Evolutionary conservation across 2,888 invertebrate species (phyloP).

Genomic region (Monoplex corrugatus): DNA sequence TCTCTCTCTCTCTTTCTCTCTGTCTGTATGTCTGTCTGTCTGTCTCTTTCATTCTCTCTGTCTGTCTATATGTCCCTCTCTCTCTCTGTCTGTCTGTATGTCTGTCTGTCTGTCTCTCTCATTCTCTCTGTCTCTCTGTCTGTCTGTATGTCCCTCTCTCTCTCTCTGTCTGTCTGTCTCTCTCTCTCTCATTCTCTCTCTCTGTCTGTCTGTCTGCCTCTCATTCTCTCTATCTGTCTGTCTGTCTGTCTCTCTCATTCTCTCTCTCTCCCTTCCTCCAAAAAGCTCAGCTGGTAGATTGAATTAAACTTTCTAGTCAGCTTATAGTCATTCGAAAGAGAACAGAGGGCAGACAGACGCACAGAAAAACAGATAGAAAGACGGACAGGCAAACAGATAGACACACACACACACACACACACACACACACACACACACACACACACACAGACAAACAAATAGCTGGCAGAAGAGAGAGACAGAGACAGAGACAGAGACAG

Average conservation of each 20-base stretch:
- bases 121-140: neutral
- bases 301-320: no score
- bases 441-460: neutral
- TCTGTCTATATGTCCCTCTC: neutral
- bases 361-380: conserved; percentile 15
- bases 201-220: neutral
- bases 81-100: neutral
- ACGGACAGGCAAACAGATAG: neutral
- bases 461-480: no score
- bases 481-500: no score
- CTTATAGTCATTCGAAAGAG: neutral
- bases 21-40: neutral
- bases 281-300: no score
- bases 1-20: conserved; percentile 15
- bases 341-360: no score
- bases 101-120: neutral
- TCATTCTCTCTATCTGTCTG: neutral
- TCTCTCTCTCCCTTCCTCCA: neutral
- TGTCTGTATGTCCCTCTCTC: neutral
- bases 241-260: neutral
- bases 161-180: neutral
- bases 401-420: neutral
- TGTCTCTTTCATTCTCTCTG: neutral
- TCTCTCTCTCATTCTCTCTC: neutral
- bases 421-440: neutral